Conservation (phyloP, 2,797 vertebrate species). For the Carapus acus region DNA sequence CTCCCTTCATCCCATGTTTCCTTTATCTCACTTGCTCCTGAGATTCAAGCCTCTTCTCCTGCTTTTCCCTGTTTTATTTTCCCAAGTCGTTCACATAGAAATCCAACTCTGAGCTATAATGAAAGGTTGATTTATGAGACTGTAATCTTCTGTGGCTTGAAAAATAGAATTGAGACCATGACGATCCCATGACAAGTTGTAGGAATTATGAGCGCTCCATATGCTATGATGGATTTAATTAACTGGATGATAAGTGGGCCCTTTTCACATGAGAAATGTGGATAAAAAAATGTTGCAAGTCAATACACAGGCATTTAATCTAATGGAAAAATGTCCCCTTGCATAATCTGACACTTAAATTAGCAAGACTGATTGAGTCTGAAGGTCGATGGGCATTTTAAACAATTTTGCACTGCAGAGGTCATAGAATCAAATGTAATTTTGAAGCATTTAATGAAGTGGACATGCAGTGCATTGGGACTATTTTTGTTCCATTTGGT, state of each 20-base stretch:
- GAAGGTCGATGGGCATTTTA: not conserved
- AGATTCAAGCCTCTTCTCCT: conserved; percentile 34
- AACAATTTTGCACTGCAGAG: not conserved
- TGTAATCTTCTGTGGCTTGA: conserved; percentile 14
- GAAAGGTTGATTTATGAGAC: conserved; percentile 28
- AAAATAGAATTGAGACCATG: conserved; percentile 25
- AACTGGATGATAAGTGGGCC: conserved; percentile 31
- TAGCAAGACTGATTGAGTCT: too few relatives aligned
- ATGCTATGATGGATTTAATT: conserved; percentile 49
- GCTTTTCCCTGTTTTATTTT: too few relatives aligned
- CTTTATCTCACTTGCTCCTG: conserved; percentile 28
- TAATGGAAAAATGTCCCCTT: not conserved
- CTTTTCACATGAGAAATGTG: not conserved
- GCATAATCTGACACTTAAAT: not conserved
- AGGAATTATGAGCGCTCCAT: conserved; percentile 37
- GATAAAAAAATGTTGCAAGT: too few relatives aligned
- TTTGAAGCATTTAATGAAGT: not conserved
- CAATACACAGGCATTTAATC: conserved; percentile 15
- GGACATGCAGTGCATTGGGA: not conserved
- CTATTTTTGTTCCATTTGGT: not conserved
- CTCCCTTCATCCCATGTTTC: conserved; percentile 44
- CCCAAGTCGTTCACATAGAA: conserved; percentile 45
- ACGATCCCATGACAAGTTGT: conserved; percentile 34
- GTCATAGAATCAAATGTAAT: not conserved
- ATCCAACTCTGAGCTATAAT: conserved; percentile 18